These are phyloP conservation scores for Mus spicilegus DNA, from an alignment of 2,113 vertebrate genomes.

Conservation along the genomic window DNA sequence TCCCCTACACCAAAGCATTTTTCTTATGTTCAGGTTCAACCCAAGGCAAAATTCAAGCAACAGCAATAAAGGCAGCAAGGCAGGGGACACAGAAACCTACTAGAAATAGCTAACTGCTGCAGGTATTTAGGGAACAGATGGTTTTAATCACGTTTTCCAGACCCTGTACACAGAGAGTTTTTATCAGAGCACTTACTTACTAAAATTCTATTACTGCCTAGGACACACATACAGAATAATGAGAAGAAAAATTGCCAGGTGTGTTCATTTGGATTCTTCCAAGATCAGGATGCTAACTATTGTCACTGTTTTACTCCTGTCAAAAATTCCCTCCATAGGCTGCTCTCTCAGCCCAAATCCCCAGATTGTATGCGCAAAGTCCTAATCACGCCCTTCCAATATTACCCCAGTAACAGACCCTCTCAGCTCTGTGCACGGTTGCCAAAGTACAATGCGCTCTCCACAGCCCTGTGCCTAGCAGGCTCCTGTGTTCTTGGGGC, in stretches of 20 bases:
- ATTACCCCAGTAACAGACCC: neutral
- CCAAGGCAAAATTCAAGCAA: conserved; percentile 31
- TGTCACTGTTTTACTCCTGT: neutral
- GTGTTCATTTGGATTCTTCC: neutral
- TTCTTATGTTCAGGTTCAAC: neutral
- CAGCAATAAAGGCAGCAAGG: neutral
- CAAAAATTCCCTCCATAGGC: neutral
- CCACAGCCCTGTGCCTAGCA: neutral
- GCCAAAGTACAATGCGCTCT: too few relatives aligned
- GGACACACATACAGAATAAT: neutral
- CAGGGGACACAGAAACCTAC: neutral
- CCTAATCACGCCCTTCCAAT: neutral
- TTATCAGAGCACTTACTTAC: conserved; percentile 39
- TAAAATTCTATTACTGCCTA: conserved; percentile 1
- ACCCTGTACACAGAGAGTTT: neutral
- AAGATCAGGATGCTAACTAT: neutral
- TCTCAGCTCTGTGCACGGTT: neutral
- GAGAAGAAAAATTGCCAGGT: conserved; percentile 17
- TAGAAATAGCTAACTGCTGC: neutral
- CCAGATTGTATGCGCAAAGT: neutral
- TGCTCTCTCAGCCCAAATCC: neutral
- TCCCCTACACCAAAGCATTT: neutral
- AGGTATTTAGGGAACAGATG: neutral
- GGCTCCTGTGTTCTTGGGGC: neutral
- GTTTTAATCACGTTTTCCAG: neutral